Percentiles rank a stretch among this genome's conserved stretches.
Conservation (phyloP, 1,140 invertebrate species). For the Paracyclopina nana region DNA sequence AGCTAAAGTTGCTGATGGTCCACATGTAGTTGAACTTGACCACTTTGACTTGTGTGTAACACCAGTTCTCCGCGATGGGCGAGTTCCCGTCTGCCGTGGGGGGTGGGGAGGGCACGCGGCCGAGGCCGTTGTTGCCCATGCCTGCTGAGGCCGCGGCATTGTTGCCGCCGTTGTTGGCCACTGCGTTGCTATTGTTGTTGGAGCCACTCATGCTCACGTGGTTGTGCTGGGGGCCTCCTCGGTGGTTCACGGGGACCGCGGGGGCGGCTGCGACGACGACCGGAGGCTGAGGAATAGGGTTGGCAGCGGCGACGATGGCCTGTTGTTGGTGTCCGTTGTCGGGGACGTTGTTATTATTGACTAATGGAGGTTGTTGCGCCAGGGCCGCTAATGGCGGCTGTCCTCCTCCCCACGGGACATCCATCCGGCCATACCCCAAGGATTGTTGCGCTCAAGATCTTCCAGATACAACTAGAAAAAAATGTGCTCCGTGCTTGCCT, state of each 20-base stretch:
- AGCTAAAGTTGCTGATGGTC: conserved; percentile 99
- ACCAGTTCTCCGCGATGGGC: conserved; percentile 86
- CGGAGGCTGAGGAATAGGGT: conserved; percentile 4
- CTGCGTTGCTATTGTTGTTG: conserved; percentile 15
- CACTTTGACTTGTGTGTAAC: conserved; percentile 97
- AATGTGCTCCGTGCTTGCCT: no score
- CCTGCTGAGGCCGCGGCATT: conserved; percentile 17
- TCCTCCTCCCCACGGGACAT: no score
- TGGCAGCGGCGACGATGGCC: background rate
- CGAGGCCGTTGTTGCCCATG: conserved; percentile 47
- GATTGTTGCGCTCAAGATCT: no score
- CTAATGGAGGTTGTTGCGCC: no score
- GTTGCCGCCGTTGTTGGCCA: conserved; percentile 14
- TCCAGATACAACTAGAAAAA: no score
- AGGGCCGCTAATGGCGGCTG: no score
- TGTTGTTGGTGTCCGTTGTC: no score
- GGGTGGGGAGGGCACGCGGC: conserved; percentile 63
- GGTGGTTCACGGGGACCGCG: background rate
- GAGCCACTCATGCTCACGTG: background rate
- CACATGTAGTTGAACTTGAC: conserved; percentile 99
- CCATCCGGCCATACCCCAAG: no score
- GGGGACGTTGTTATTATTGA: no score
- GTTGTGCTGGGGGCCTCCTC: background rate
- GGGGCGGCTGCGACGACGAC: background rate
- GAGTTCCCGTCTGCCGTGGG: conserved; percentile 72